A percentile compares a stretch with the other conserved stretches of the same genome.
These are phyloP conservation scores for Trissolcus brochymenae DNA, from an alignment of 2,888 invertebrate species.

Conservation along the genomic window DNA sequence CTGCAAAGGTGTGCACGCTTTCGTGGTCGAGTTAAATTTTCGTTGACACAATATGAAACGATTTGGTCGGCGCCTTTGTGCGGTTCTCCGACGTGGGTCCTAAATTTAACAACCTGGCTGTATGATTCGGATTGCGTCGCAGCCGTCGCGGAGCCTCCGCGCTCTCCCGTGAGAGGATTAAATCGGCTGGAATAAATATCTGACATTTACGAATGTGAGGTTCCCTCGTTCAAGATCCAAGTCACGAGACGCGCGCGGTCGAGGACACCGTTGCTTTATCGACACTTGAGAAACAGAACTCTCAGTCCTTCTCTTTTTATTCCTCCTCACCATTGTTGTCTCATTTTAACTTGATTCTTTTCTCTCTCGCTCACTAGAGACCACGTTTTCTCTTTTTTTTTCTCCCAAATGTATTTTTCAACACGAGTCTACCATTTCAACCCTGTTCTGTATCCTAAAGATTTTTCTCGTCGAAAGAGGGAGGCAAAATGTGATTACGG, in stretches of 20 bases:
- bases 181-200: constrained; percentile 58
- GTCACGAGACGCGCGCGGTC: constrained; percentile 42
- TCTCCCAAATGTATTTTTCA: constrained; percentile 35
- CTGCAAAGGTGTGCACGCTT: constrained; percentile 24
- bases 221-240: constrained; percentile 10
- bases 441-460: constrained; percentile 38
- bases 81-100: constrained; percentile 37
- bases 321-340: constrained; percentile 5
- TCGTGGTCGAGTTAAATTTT: constrained; percentile 34
- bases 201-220: constrained; percentile 56
- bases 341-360: not conserved
- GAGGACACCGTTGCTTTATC: constrained; percentile 46
- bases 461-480: constrained; percentile 38
- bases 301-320: constrained; percentile 5
- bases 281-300: constrained; percentile 31
- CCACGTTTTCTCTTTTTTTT: not conserved
- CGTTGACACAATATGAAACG: constrained; percentile 38
- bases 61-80: constrained; percentile 43
- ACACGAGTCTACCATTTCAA: constrained; percentile 49
- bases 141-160: constrained; percentile 40
- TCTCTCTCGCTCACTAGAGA: constrained; percentile 7
- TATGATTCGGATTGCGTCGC: constrained; percentile 20
- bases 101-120: constrained; percentile 39
- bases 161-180: constrained; percentile 48
- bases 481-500: constrained; percentile 37